Evolutionary conservation across 2,797 vertebrate genomes (phyloP), one percentile per base, ranked within the genome.

Genomic region (Gadopsis bispinosus): DNA sequence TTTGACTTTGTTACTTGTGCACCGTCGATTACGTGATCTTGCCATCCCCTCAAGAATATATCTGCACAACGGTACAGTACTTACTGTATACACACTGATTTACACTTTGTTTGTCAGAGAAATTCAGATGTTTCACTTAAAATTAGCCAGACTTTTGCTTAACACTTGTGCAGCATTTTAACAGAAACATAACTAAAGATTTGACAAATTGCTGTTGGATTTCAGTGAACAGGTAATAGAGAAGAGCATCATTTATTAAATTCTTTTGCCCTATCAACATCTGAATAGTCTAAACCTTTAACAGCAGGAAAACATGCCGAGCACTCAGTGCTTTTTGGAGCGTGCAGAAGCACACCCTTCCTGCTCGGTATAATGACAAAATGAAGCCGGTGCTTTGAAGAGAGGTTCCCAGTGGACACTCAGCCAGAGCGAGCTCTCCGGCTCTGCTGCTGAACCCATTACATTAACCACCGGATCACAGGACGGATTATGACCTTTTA

Each of bases 381-480:
- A 70, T 62, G 64, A 58, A 60, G 43, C 12, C 20, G n/a, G 22
- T 3, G 66, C 63, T 74, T 60, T 75, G 53, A 68, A 53, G 74
- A 62, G 60, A 53, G 2, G 6, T 37, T 73, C 74, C 77, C 68
- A 4, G 61, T 4, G 70, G 66, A 73, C 41, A 1, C 1, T 3
- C 55, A 67, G 61, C 22, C 51, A 2, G 47, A 55, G 33, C 47
- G 5, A 11, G 14, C 29, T 56, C 63, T 55, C 48, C 11, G 47
- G 4, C 69, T 48, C 64, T 47, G 41, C 73, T 61, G 59, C 72
- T 80, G 35, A 75, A 78, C 66, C 54, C 58, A 63, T 75, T 14
- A 72, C 78, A 47, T 65, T 75, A 74, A 86, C 56, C 77, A 31
- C 31, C 10, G 8, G 62, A 73, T 75, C 70, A 72, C 58, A 65